These are phyloP conservation scores for Scatophagus argus DNA, from an alignment of 2,113 vertebrate species.

Conservation along the genomic window DNA sequence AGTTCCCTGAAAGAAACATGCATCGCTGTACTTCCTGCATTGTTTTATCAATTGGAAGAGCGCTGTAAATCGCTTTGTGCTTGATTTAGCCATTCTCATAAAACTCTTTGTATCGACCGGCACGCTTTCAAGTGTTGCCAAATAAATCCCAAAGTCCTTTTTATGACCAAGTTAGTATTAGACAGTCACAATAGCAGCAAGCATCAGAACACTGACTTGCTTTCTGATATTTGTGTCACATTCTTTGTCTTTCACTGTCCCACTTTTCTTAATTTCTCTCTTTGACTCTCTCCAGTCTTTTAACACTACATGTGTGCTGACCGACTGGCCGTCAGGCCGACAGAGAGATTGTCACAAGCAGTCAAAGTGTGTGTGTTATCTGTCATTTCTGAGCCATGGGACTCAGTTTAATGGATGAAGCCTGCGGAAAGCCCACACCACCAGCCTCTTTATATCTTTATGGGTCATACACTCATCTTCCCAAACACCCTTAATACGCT, in stretches of 20 bases:
- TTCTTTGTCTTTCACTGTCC: slow-evolving; percentile 62
- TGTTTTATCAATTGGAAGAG: not conserved
- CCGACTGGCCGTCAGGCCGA: slow-evolving; percentile 44
- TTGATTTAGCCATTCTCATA: not conserved
- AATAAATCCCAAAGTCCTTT: not conserved
- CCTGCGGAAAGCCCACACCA: slow-evolving; percentile 63
- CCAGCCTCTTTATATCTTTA: slow-evolving; percentile 70
- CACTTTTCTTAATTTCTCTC: slow-evolving; percentile 50
- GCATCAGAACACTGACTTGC: not conserved
- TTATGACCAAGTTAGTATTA: not conserved
- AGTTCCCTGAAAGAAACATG: not conserved
- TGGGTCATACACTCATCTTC: slow-evolving; percentile 74
- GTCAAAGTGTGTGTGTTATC: slow-evolving; percentile 52
- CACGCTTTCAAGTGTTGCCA: too few species aligned
- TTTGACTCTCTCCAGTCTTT: slow-evolving; percentile 56
- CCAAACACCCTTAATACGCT: slow-evolving; percentile 74
- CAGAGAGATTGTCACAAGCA: slow-evolving; percentile 42
- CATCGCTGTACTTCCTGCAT: not conserved
- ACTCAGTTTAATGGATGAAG: slow-evolving; percentile 72
- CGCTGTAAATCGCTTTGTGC: not conserved
- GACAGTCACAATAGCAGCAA: not conserved
- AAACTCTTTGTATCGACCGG: not conserved
- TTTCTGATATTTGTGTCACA: slow-evolving; percentile 32
- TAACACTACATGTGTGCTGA: slow-evolving; percentile 62
- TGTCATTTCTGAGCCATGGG: slow-evolving; percentile 57